Conservation (phyloP, 2,113 vertebrate species). For the Hystrix brachyura region DNA sequence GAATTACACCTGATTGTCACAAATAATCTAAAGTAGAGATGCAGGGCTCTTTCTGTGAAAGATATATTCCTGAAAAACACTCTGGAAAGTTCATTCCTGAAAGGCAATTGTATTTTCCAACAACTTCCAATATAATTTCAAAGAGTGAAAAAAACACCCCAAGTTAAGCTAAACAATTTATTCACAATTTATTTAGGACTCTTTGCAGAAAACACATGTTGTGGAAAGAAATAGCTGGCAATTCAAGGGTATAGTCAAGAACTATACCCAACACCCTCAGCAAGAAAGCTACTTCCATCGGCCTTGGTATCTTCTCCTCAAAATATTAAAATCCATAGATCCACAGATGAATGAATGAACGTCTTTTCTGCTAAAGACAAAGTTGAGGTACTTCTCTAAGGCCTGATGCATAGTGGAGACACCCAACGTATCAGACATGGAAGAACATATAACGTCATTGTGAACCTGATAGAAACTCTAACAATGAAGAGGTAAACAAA, state of each 20-base stretch:
- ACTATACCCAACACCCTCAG: background rate
- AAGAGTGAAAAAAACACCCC: background rate
- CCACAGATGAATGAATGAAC: background rate
- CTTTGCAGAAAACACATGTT: background rate
- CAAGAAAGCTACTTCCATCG: background rate
- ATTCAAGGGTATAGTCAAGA: background rate
- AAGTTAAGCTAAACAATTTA: slow-evolving; percentile 25
- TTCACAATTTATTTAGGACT: slow-evolving; percentile 16
- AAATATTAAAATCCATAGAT: background rate
- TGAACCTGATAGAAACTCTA: background rate
- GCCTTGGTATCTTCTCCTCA: background rate
- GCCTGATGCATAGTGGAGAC: background rate
- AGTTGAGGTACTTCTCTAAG: background rate
- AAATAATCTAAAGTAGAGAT: slow-evolving; percentile 51
- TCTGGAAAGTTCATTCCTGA: background rate
- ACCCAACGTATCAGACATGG: background rate
- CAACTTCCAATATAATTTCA: background rate
- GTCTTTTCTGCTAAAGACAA: background rate
- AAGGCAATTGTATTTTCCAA: slow-evolving; percentile 9
- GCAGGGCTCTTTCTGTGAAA: slow-evolving; percentile 19
- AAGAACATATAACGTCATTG: background rate
- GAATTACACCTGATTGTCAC: slow-evolving; percentile 42
- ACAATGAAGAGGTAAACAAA: background rate
- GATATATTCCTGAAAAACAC: background rate
- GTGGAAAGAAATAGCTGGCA: background rate